Conservation (phyloP, 2,113 vertebrate genomes). For the Rallus limicola region DNA sequence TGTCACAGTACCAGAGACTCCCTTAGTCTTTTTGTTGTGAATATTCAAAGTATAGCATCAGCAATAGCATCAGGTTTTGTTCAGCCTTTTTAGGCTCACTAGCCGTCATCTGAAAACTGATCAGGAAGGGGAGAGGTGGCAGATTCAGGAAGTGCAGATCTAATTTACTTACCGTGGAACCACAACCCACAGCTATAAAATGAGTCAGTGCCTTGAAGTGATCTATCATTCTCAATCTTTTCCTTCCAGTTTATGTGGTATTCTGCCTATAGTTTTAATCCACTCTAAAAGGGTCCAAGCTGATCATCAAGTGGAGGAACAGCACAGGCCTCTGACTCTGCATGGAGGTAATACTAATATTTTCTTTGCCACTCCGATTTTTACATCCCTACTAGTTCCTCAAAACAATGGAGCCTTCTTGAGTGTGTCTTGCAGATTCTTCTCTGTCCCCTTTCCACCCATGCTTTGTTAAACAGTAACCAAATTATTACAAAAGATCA, state of each 20-base stretch:
- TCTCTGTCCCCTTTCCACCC: neutral
- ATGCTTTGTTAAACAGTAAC: neutral
- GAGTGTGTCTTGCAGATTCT: neutral
- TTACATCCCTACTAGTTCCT: neutral
- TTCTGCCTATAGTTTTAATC: neutral
- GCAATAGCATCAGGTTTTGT: neutral
- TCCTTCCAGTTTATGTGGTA: neutral
- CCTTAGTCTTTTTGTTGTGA: neutral
- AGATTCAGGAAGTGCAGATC: neutral
- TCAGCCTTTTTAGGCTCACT: neutral
- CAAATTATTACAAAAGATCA: neutral
- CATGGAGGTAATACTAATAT: neutral
- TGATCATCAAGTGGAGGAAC: neutral
- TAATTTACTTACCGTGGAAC: neutral
- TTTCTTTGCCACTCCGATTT: neutral
- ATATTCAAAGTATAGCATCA: neutral
- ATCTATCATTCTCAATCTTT: neutral
- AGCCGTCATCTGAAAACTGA: neutral
- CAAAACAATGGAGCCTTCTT: neutral
- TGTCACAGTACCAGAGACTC: neutral
- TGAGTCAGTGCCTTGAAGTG: neutral
- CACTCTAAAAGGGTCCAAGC: neutral
- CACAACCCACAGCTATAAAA: neutral
- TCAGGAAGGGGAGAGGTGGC: neutral
- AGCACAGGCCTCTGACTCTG: neutral